Base-by-base conservation (phyloP, 2,797 vertebrate species). In the Poecilia gillii region DNA sequence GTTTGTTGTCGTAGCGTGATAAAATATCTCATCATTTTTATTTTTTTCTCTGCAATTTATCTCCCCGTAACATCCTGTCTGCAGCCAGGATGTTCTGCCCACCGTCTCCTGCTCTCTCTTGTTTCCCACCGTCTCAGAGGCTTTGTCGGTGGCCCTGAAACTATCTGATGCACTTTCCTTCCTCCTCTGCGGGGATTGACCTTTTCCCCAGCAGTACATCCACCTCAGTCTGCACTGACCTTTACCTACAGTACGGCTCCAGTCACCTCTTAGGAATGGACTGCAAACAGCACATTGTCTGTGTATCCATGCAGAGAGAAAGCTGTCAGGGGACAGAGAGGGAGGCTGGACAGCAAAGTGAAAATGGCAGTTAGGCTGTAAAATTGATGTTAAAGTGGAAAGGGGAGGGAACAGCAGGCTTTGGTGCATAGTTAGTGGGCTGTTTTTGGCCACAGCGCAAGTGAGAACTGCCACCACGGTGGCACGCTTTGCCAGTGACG, bases 191-290 rank as follows among this genome's bases (percentile, higher is more conserved):
- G 62, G 83, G 82, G 36, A 80, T 57, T 88, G 90, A 93, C 93
- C 93, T 94, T 94, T 93, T 89, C 88, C 70, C 49, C 89, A 89
- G 83, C 85, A 89, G 87, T 82, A 88, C 86, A 91, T 90, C 89
- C 88, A 92, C 85, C 92, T 92, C 88, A 89, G 89, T 90, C 90
- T 93, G 92, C 86, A 80, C 88, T 94, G 93, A 93, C 94, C 94
- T 95, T 94, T 94, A 89, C 88, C 88, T 89, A 89, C 85, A 89
- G 84, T 77, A 80, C 79, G 75, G 78, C 84, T 75, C 71, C 70
- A 59, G n/a, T 75, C 86, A 84, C 84, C 82, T 87, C 87, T 83
- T 78, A 87, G 88, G 84, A 88, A 80, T 39, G 45, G 83, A 81
- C 85, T 76, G 84, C 77, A 84, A 86, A 85, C 86, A 55, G 81